A percentile compares a stretch with the other conserved stretches of the same genome.
phyloP scores from a whole-genome alignment of 1,140 invertebrate species.

The Pantala flavescens region DNA sequence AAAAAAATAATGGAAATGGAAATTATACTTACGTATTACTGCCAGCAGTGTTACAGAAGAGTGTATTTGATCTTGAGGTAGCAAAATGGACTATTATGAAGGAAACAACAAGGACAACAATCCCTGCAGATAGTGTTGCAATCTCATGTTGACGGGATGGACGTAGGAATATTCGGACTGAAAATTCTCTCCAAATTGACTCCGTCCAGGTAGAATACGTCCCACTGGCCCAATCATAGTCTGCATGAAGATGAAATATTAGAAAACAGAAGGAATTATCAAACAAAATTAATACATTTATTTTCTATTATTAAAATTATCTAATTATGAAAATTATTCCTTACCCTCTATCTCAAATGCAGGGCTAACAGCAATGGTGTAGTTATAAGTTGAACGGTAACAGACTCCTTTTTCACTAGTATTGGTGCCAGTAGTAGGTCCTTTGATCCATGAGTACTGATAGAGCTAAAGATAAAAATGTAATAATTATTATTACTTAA shows the following conservation, averaged over 20 bases:
- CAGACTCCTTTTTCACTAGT: constrained; percentile 55
- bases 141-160: constrained; percentile 58
- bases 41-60: constrained; percentile 39
- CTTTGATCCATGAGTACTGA: constrained; percentile 41
- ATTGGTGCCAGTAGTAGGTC: constrained; percentile 10
- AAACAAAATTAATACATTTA: background rate
- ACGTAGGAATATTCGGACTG: constrained; percentile 68
- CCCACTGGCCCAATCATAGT: constrained; percentile 67
- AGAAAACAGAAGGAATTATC: constrained; percentile 14
- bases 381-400: constrained; percentile 60
- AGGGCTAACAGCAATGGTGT: constrained; percentile 63
- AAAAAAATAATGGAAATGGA: background rate
- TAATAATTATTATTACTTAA: no score
- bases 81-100: constrained; percentile 60
- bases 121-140: constrained; percentile 51
- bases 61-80: constrained; percentile 46
- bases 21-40: background rate
- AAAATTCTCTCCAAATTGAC: constrained; percentile 67
- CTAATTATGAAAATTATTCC: constrained; percentile 13
- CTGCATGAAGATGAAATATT: constrained; percentile 36
- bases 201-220: constrained; percentile 86
- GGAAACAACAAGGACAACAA: constrained; percentile 48
- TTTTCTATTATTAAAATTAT: background rate
- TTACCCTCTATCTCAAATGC: constrained; percentile 62
- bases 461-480: constrained; percentile 31